Evolutionary conservation across 2,113 vertebrate genomes (phyloP).

Genomic region (Gallinago paraguaiae): DNA sequence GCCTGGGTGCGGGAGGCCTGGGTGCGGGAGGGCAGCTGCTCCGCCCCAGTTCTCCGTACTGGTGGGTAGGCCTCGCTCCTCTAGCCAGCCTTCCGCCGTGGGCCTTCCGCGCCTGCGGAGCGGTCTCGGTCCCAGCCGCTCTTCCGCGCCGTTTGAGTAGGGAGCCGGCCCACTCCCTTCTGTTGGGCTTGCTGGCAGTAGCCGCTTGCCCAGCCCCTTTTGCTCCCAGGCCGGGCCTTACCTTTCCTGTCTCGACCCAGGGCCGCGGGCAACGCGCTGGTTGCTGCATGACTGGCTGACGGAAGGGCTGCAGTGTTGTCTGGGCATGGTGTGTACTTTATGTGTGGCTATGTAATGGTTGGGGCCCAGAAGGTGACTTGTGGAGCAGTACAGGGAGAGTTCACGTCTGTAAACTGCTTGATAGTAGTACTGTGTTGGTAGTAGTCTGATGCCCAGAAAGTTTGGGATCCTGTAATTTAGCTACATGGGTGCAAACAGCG

Average conservation of each 20-base stretch:
- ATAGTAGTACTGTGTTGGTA: too few species aligned
- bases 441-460: background rate
- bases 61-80: background rate
- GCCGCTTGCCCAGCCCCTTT: background rate
- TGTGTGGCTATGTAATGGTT: fast-evolving
- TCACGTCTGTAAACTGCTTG: fast-evolving
- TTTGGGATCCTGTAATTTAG: background rate
- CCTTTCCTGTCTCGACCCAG: background rate
- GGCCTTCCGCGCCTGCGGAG: background rate
- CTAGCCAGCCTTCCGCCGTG: background rate
- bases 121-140: background rate
- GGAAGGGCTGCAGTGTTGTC: background rate
- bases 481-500: fast-evolving
- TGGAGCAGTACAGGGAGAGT: fast-evolving
- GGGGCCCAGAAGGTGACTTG: fast-evolving
- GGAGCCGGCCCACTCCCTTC: background rate
- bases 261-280: fast-evolving
- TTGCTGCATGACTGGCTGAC: background rate
- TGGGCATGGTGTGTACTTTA: fast-evolving
- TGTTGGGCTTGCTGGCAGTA: too few species aligned
- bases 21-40: fast-evolving
- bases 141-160: background rate
- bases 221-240: fast-evolving
- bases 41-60: fast-evolving
- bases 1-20: fast-evolving